phyloP scores from a whole-genome alignment of 2,113 vertebrate species.

The Dasyprocta punctata region DNA sequence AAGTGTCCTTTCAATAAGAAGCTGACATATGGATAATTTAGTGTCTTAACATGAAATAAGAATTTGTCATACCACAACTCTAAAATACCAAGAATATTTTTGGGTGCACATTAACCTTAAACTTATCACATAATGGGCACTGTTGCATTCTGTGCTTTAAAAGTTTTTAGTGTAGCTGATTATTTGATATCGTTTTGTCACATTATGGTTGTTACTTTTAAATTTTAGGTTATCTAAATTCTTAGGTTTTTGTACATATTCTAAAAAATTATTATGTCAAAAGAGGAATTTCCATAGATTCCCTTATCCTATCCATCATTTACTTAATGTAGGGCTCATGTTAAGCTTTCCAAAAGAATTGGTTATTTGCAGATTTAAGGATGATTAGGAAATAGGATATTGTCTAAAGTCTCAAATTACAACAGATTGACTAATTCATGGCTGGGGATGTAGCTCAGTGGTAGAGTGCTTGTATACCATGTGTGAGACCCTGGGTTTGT shows the following conservation, averaged over 20 bases:
- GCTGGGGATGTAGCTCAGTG: neutral
- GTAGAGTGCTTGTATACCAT: neutral
- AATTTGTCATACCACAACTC: neutral
- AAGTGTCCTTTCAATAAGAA: neutral
- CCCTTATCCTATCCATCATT: neutral
- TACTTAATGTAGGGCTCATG: neutral
- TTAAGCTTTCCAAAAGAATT: neutral
- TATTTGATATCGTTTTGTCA: neutral
- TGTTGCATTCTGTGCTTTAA: neutral
- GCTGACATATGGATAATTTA: neutral
- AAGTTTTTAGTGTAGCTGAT: neutral
- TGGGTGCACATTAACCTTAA: neutral
- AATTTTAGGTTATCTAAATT: conserved; percentile 28
- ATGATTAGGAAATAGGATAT: conserved; percentile 6
- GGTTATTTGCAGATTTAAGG: neutral
- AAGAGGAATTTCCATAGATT: neutral
- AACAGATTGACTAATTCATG: neutral
- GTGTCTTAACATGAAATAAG: neutral
- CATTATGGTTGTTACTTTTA: conserved; percentile 2
- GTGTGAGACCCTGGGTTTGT: neutral
- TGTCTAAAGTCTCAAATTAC: conserved; percentile 19
- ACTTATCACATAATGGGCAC: neutral
- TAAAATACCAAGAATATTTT: conserved; percentile 33
- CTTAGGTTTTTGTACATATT: neutral
- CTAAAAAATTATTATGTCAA: conserved; percentile 14